Evolutionary conservation across 1,140 invertebrate species (phyloP), one percentile per base, ranked within the genome.

Genomic region (Homalodisca vitripennis): DNA sequence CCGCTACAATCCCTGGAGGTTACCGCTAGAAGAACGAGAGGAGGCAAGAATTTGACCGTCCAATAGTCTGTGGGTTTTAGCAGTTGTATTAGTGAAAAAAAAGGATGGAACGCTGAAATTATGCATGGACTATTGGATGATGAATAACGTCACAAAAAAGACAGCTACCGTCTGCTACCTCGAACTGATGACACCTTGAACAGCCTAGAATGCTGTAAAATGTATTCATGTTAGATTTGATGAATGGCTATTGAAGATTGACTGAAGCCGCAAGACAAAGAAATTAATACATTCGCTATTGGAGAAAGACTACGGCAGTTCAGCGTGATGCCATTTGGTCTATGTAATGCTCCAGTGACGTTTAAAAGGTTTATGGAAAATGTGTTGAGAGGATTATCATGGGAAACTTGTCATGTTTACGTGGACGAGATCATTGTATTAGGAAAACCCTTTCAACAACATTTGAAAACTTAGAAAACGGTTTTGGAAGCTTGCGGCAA

Each of bases 81-180:
- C 53, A 57, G 53, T 57, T 22, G 53, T 62, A 26, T 26, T 62
- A 22, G 3, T 62, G 57, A n/a, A n/a, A n/a, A n/a, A 62, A 82
- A 80, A 71, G 75, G 84, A 76, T 76, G 80, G 62, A 60, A 75
- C 47, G 64, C 75, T 24, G 73, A 79, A 17, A 67, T 70, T 83
- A 69, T 82, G 78, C 71, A 70, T 72, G 0, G 82, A 86, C 71
- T 85, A 80, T 70, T 48, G 82, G 32, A 29, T 63, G 24, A 62
- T 86, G 14, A 86, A 86, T 72, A 64, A 66, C 2, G 71, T 78
- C 0, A 83, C 79, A 0, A 74, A 76, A 0, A 71, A 74, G 62
- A n/a, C n/a, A 81, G 84, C 67, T 67, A 74, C 17, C 85, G 78
- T 69, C 84, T 83, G 0, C 68, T 87, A 1, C 84, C 82, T 0